A percentile compares a stretch with the other conserved stretches of the same genome.
phyloP scores from a whole-genome alignment of 2,797 vertebrate genomes.

The Odontamblyopus rebecca region DNA sequence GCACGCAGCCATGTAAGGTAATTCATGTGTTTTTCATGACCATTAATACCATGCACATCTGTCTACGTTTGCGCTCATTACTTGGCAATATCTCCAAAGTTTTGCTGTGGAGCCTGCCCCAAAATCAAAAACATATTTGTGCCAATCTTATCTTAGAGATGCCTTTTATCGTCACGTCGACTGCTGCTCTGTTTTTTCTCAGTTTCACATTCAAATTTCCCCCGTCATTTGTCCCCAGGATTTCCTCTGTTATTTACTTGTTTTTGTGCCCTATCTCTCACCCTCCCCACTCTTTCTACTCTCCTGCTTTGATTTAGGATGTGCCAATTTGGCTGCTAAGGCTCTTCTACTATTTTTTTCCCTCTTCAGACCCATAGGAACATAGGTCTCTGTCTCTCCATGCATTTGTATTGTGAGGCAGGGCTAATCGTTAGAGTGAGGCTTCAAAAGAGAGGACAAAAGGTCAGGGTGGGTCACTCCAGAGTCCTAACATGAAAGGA shows the following conservation, averaged over 20 bases:
- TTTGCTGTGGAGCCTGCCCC: conserved; percentile 52
- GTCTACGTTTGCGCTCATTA: conserved; percentile 54
- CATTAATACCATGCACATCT: conserved; percentile 71
- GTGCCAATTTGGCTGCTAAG: conserved; percentile 73
- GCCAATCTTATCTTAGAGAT: conserved; percentile 73
- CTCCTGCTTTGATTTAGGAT: conserved; percentile 75
- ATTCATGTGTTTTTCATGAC: conserved; percentile 54
- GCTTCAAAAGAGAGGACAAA: conserved; percentile 80
- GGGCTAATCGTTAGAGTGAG: conserved; percentile 79
- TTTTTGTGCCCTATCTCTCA: conserved; percentile 29
- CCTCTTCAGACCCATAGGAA: conserved; percentile 64
- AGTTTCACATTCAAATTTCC: conserved; percentile 59
- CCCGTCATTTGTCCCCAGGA: conserved; percentile 52
- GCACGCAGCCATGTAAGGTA: conserved; percentile 63
- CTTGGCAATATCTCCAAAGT: conserved; percentile 63
- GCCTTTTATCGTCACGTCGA: conserved; percentile 71
- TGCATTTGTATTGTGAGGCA: conserved; percentile 74
- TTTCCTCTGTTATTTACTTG: conserved; percentile 65
- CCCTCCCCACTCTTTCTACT: conserved; percentile 52
- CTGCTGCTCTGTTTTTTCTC: conserved; percentile 77
- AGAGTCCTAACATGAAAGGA: conserved; percentile 78
- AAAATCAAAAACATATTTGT: conserved; percentile 70
- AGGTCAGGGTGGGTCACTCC: conserved; percentile 80
- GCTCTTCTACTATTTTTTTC: conserved; percentile 59
- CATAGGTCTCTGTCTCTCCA: conserved; percentile 66